Evolutionary conservation across 2,888 invertebrate species (phyloP).

Genomic region (Meiosimyza platycephala): DNA sequence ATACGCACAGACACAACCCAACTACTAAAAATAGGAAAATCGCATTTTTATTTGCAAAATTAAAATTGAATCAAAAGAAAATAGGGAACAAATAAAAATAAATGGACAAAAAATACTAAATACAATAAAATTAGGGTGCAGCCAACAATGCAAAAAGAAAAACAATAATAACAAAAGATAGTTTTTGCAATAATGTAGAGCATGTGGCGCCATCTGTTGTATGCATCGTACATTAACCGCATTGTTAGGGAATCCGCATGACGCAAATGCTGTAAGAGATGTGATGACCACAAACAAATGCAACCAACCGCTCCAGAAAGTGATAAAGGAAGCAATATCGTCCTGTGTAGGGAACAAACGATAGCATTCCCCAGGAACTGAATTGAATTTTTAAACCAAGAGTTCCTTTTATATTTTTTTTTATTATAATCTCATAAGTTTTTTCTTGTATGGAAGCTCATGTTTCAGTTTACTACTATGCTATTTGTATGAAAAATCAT

Average conservation of each 20-base stretch:
- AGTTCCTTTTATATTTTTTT: no score
- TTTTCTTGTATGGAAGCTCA: no score
- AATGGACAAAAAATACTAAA: background rate
- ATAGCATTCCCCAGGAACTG: no score
- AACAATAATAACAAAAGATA: background rate
- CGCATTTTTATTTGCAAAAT: constrained; percentile 1
- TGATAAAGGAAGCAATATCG: background rate
- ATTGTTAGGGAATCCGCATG: constrained; percentile 4
- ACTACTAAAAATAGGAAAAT: constrained; percentile 8
- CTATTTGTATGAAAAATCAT: no score
- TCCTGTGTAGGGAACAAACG: no score
- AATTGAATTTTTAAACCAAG: no score
- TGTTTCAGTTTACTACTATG: no score
- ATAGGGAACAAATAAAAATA: no score
- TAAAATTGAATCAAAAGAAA: background rate
- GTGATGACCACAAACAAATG: background rate
- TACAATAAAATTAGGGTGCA: constrained; percentile 7
- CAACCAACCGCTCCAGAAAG: background rate
- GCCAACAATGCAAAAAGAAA: background rate
- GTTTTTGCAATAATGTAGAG: constrained; percentile 19
- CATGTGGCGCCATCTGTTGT: constrained; percentile 43
- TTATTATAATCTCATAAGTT: no score
- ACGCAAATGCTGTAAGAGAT: constrained; percentile 14
- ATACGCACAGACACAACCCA: background rate
- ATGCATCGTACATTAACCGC: constrained; percentile 10